phyloP scores from a whole-genome alignment of 2,113 vertebrate genomes.

The Nematolebias whitei region DNA sequence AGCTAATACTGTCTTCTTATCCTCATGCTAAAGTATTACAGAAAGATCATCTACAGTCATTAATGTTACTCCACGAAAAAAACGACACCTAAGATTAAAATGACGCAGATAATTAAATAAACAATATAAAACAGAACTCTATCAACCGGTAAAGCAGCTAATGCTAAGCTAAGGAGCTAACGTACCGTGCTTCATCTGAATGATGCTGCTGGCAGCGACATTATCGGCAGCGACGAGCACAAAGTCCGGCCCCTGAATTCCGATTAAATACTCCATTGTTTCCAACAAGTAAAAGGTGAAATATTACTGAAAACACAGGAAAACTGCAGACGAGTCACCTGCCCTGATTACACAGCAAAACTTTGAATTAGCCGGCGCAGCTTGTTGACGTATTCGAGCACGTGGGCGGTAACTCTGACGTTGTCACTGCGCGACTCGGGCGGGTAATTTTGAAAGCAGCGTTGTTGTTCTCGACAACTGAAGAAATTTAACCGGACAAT shows the following conservation, averaged over 20 bases:
- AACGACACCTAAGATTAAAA: no score
- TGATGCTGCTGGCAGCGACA: constrained; percentile 90
- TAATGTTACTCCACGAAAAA: no score
- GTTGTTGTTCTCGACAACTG: neutral
- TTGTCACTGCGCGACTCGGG: constrained; percentile 39
- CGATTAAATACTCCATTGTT: constrained; percentile 93
- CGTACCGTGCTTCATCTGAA: constrained; percentile 97
- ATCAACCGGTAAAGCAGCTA: constrained; percentile 39
- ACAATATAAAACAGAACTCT: neutral
- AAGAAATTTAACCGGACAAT: neutral
- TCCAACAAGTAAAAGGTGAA: rapidly evolving
- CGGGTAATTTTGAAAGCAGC: constrained; percentile 61
- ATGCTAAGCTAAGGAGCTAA: constrained; percentile 62
- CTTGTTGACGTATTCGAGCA: constrained; percentile 47
- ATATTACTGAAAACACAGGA: neutral
- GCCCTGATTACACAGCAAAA: constrained; percentile 84
- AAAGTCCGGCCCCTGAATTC: constrained; percentile 92
- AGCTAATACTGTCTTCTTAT: neutral
- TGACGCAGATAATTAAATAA: neutral
- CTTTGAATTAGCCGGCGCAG: constrained; percentile 52
- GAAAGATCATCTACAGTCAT: no score
- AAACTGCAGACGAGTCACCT: neutral
- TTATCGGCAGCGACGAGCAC: constrained; percentile 93
- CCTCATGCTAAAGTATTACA: neutral
- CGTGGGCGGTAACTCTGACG: neutral